Percentiles rank a stretch among this genome's conserved stretches.
Evolutionary conservation across 2,888 invertebrate genomes (phyloP).

Genomic region (Dysmachus trigonus): DNA sequence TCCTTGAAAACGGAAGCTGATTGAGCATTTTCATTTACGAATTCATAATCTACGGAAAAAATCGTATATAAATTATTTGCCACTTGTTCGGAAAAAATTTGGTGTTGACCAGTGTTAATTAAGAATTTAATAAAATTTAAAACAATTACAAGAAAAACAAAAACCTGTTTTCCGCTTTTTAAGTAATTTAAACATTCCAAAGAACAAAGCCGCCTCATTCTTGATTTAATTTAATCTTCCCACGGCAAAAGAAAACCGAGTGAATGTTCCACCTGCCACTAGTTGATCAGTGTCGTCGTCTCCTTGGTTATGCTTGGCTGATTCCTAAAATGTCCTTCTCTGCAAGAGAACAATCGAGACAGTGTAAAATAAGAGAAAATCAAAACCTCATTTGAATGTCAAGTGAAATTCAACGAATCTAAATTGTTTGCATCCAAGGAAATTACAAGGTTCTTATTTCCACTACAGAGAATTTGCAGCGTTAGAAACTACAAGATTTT

Average conservation of each 20-base stretch:
- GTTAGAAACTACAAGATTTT: conserved; percentile 17
- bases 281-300: not conserved
- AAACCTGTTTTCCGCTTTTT: not conserved
- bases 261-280: not conserved
- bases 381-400: conserved; percentile 47
- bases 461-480: not conserved
- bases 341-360: not conserved
- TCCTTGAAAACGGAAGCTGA: too few species aligned
- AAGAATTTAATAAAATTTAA: not conserved
- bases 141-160: not conserved
- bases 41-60: too few species aligned
- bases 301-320: not conserved
- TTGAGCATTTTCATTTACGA: too few species aligned
- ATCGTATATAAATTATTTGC: too few species aligned
- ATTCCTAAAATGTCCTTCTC: not conserved
- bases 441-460: conserved; percentile 23
- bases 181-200: not conserved
- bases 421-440: conserved; percentile 43
- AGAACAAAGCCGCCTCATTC: not conserved
- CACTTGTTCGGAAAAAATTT: too few species aligned
- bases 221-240: not conserved
- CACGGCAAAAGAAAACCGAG: not conserved
- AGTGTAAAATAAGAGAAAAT: conserved; percentile 25
- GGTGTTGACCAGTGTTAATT: too few species aligned
- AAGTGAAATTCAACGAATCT: conserved; percentile 46